These are phyloP conservation scores for Smutsia temminckii DNA, from an alignment of 2,797 vertebrate genomes.

Conservation along the genomic window DNA sequence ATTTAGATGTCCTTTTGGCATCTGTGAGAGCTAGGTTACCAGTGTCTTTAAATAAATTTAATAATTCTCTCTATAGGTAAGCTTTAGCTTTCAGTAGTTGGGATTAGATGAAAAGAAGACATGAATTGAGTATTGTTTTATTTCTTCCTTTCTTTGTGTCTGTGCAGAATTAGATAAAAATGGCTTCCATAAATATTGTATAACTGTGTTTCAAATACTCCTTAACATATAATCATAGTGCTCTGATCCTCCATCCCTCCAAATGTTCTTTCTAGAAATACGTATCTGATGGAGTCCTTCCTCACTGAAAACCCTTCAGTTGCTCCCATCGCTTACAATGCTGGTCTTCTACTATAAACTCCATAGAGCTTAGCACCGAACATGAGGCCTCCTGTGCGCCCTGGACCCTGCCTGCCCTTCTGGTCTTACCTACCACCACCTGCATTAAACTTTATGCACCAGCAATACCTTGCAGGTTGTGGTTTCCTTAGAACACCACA, in stretches of 20 bases:
- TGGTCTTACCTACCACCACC: too few relatives aligned
- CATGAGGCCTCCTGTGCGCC: not conserved
- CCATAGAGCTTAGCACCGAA: not conserved
- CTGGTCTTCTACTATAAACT: not conserved
- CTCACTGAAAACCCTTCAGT: not conserved
- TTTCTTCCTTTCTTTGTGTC: conserved; percentile 59
- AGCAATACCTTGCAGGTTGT: not conserved
- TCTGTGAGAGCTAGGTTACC: conserved; percentile 68
- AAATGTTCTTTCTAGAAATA: not conserved
- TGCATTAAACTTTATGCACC: not conserved
- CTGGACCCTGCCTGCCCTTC: not conserved
- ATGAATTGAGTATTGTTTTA: conserved; percentile 43
- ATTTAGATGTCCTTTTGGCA: not conserved
- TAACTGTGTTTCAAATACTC: not conserved
- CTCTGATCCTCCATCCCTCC: not conserved
- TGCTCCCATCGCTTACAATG: not conserved
- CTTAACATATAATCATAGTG: not conserved
- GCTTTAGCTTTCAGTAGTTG: conserved; percentile 45
- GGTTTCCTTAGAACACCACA: not conserved
- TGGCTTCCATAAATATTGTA: conserved; percentile 1
- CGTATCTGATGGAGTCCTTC: not conserved
- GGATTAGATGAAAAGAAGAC: conserved; percentile 69
- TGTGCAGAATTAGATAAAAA: not conserved
- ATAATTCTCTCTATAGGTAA: conserved; percentile 61
- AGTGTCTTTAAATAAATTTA: conserved; percentile 72